Evolutionary conservation across 1,140 invertebrate genomes (phyloP), one percentile per base, ranked within the genome.

Genomic region (Apocrypta bakeri): DNA sequence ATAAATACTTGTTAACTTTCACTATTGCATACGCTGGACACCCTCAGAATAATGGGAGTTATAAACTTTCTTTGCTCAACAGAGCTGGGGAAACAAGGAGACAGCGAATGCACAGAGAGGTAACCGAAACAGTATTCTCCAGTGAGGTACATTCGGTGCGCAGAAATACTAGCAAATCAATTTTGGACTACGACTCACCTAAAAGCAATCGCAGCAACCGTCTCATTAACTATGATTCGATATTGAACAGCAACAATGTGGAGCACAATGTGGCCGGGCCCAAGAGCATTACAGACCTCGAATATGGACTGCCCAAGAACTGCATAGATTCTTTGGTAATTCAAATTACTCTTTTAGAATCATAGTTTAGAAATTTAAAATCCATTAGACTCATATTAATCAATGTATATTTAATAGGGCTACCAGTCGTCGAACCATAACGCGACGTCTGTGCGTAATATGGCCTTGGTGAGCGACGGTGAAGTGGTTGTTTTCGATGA

Each of bases 401-500:
- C 1, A 66, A 66, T 12, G 4, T 56, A 6, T 25, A 1, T 66
- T 27, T 9, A 27, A 2, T 14, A 82, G 81, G 75, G 75, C 33
- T 82, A 82, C 25, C 74, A 68, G 42, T 69, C 80, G 25, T 82
- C 68, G 42, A 83, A 83, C n/a, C 76, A 83, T 25, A 83, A 79
- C 76, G 14, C 69, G 66, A 79, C 61, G 29, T 12, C 64, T 29
- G 63, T 4, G 0, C 75, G 40, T 2, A 29, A 29, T 75, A 92
- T 92, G 91, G 89, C 91, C 3, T 93, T 94, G 3, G 93, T 95
- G n/a, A 94, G 93, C 83, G 94, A 94, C 72, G 95, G 95, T 24
- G 95, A 96, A 88, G 95, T 96, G 12, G 95, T 96, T 63, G 95
- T 97, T 29, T 97, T 97, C 90, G 96, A 97, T 88, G 96, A 97